These are phyloP conservation scores for Semaprochilodus insignis DNA, from an alignment of 2,797 vertebrate genomes.

Conservation along the genomic window DNA sequence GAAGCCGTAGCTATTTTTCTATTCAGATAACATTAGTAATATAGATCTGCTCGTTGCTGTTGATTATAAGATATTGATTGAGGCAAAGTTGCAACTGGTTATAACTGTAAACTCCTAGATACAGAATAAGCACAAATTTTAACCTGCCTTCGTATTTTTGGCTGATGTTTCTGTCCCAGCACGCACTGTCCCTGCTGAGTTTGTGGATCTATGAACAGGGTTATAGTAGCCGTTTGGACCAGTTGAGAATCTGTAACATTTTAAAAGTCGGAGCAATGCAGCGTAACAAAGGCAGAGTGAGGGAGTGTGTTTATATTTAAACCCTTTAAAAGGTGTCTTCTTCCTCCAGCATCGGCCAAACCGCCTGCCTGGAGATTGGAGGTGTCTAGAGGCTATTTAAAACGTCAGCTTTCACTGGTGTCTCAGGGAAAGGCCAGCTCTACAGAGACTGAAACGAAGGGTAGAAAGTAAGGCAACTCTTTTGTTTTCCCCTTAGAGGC, in stretches of 20 bases:
- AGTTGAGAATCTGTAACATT: slow-evolving; percentile 19
- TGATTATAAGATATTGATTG: too few species aligned
- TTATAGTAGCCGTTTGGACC: neutral
- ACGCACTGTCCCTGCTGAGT: neutral
- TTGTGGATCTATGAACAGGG: neutral
- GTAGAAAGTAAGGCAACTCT: slow-evolving; percentile 21
- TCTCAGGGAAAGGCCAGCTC: slow-evolving; percentile 20
- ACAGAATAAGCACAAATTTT: neutral
- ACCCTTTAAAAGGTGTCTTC: slow-evolving; percentile 11
- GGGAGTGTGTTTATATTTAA: slow-evolving; percentile 17
- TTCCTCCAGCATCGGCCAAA: neutral
- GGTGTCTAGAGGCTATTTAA: slow-evolving; percentile 22
- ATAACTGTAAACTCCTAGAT: neutral
- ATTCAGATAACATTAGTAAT: too few species aligned
- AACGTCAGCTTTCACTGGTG: neutral
- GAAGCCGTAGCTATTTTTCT: too few species aligned
- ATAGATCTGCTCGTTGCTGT: too few species aligned
- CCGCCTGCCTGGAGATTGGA: neutral
- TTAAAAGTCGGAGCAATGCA: slow-evolving; percentile 12
- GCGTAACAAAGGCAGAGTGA: neutral
- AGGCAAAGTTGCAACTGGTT: too few species aligned
- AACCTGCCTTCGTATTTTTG: neutral
- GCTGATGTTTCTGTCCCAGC: neutral
- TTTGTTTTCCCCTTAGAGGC: slow-evolving; percentile 36
- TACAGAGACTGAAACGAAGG: slow-evolving; percentile 9